Base-by-base conservation (phyloP, 2,797 vertebrate genomes). In the Gymnothorax javanicus region DNA sequence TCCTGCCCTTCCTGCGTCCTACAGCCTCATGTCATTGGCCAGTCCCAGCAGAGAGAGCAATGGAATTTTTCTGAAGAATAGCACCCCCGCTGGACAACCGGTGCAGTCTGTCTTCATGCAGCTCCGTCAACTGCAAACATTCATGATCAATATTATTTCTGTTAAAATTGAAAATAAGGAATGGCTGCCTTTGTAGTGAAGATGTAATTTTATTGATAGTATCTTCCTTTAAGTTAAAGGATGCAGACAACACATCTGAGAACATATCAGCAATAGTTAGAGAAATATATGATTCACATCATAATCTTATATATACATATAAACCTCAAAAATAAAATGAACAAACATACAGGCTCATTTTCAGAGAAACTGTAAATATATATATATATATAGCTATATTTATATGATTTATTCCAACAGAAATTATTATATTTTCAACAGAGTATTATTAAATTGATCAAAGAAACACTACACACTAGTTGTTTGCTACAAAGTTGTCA, bases 131-230 rank as follows among this genome's bases (percentile, higher is more conserved):
- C 33, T 43, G 33, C 33, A 43, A 43, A 43, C 33, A 43, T 43
- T 43, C 33, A 43, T 43, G 62, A 67, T 67, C 62, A 67, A 13
- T 1, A n/a, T 5, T 67, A n/a, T 67, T n/a, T 33, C 13, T 50
- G 33, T 75, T 75, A 75, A 75, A 17, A 75, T 71, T 27, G 33
- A 75, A 33, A 23, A 50, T 62, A 20, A 43, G 5, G 56, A 9
- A 0, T 27, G 43, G 25, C 62, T 25, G 84, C 67, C 87, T 90
- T 87, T 86, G 86, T 90, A 87, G 89, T 89, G 85, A 90, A 85
- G 88, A 82, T 86, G 83, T 87, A 60, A 82, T 89, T 94, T 95
- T 95, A 96, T 95, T 95, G 90, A 93, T 93, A 94, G 94, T 93
- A 94, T 94, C 90, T 93, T 92, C 85, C 88, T 93, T 93, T 93